These are phyloP conservation scores for Scrobipalpa costella DNA, from an alignment of 2,888 invertebrate genomes.

Conservation along the genomic window DNA sequence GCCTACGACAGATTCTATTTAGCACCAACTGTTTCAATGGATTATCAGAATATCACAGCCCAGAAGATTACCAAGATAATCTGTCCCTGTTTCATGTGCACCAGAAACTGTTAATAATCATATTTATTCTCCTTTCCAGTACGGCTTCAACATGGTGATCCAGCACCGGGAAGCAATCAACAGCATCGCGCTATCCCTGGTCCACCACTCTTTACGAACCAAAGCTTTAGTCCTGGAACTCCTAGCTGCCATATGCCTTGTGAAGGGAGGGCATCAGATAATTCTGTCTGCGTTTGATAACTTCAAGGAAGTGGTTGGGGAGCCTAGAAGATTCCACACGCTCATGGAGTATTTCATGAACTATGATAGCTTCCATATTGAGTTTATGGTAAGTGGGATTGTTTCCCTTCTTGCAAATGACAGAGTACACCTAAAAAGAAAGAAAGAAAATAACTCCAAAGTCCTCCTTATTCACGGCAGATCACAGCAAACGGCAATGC, in stretches of 20 bases:
- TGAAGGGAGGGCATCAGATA: constrained; percentile 99
- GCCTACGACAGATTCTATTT: no score
- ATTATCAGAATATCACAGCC: no score
- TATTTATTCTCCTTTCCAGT: constrained; percentile 75
- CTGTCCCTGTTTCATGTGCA: no score
- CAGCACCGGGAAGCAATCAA: constrained; percentile 99
- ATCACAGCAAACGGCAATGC: no score
- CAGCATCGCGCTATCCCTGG: constrained; percentile 97
- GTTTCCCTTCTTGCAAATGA: no score
- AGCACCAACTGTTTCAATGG: no score
- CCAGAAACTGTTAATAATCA: background rate
- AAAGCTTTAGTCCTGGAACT: constrained; percentile 98
- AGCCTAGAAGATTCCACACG: constrained; percentile 96
- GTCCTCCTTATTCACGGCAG: no score
- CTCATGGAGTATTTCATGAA: constrained; percentile 98
- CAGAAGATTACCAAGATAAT: no score
- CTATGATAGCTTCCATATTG: constrained; percentile 97
- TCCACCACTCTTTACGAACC: constrained; percentile 97
- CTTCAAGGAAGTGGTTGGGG: constrained; percentile 94
- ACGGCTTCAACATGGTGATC: constrained; percentile 99
- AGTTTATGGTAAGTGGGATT: constrained; percentile 92
- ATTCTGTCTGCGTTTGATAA: constrained; percentile 98
- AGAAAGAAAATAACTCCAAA: no score
- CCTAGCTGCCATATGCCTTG: constrained; percentile 98
- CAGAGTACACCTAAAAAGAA: no score